Percentiles rank a stretch among this genome's conserved stretches.
Conservation (phyloP, 2,113 vertebrate genomes). For the Morphnarchus princeps region DNA sequence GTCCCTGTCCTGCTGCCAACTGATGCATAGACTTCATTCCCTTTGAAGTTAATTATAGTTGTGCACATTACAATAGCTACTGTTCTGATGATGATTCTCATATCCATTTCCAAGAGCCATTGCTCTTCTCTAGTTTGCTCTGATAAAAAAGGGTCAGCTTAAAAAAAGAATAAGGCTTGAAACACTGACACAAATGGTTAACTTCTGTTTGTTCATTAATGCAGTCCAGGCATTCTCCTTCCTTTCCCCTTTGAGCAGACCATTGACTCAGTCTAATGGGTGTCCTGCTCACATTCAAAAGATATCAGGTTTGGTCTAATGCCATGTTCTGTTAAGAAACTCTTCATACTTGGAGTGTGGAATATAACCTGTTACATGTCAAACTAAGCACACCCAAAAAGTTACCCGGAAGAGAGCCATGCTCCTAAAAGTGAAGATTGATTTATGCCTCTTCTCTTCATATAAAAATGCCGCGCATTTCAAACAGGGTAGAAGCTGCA, state of each 20-base stretch:
- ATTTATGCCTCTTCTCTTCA: neutral
- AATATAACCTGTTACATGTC: neutral
- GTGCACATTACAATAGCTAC: neutral
- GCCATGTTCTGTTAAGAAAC: neutral
- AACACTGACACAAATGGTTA: neutral
- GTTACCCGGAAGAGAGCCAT: neutral
- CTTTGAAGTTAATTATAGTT: slow-evolving; percentile 25
- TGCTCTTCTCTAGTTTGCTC: neutral
- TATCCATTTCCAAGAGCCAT: neutral
- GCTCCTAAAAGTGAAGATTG: neutral
- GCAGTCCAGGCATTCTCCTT: neutral
- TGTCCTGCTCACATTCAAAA: neutral
- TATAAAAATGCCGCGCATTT: neutral
- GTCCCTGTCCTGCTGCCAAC: neutral
- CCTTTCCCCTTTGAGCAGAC: neutral
- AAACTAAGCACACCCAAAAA: neutral
- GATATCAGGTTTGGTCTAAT: neutral
- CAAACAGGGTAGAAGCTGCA: neutral
- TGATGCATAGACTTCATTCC: neutral
- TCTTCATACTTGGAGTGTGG: neutral
- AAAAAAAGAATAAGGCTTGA: neutral
- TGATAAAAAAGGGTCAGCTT: neutral
- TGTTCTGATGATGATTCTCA: neutral
- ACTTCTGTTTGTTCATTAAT: neutral
- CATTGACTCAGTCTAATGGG: neutral